A percentile compares a stretch with the other conserved stretches of the same genome.
phyloP scores from a whole-genome alignment of 2,797 vertebrate species.

The Myotis myotis region DNA sequence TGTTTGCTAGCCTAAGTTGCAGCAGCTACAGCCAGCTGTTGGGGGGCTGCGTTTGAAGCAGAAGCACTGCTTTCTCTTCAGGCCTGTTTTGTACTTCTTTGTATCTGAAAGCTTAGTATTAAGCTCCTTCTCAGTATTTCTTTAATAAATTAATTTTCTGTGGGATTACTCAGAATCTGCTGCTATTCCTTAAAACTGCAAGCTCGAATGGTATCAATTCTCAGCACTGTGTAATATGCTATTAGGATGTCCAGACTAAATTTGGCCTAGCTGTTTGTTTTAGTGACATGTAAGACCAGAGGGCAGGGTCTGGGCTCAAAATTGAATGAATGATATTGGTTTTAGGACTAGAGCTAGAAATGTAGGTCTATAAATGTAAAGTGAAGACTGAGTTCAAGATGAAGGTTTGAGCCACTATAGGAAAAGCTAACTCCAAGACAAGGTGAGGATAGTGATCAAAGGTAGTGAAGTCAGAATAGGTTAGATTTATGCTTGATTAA shows the following conservation, averaged over 20 bases:
- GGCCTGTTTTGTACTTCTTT: not conserved
- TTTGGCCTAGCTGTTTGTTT: not conserved
- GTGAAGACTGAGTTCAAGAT: not conserved
- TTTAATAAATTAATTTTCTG: not conserved
- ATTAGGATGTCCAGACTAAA: not conserved
- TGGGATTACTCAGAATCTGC: not conserved
- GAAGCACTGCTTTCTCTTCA: not conserved
- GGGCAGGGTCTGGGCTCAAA: not conserved
- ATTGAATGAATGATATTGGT: not conserved
- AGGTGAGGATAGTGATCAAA: not conserved
- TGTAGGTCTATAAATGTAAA: not conserved
- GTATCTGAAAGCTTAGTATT: not conserved
- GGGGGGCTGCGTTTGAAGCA: rapidly evolving
- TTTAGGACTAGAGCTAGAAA: not conserved
- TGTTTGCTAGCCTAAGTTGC: not conserved
- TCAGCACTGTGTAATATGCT: not conserved
- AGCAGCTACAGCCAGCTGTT: too few species aligned
- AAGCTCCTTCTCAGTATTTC: not conserved
- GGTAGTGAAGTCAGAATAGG: not conserved
- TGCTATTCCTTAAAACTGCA: not conserved
- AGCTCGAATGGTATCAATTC: not conserved
- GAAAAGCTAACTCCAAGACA: not conserved
- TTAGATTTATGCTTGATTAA: not conserved
- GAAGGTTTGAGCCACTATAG: not conserved
- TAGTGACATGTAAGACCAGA: not conserved